Conservation (phyloP, 2,888 invertebrate genomes). For the Conops quadrifasciatus region DNA sequence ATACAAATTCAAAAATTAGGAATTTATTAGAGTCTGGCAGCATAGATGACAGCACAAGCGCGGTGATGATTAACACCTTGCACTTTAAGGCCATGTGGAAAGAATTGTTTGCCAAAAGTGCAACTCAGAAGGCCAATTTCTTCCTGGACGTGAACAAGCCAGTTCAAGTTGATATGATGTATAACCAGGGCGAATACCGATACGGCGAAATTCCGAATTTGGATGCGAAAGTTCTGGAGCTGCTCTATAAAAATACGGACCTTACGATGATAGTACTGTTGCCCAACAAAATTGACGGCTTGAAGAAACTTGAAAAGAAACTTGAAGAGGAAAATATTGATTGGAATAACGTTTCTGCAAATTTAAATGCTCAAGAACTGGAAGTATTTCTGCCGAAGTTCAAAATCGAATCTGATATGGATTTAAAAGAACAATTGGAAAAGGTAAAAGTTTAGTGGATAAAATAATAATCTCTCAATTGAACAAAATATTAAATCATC, state of each 20-base stretch:
- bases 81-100: slow-evolving; percentile 87
- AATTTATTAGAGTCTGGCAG: slow-evolving; percentile 73
- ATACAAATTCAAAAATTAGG: slow-evolving; percentile 84
- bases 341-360: slow-evolving; percentile 59
- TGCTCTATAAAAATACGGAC: slow-evolving; percentile 76
- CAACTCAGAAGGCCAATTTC: slow-evolving; percentile 74
- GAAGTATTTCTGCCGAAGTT: slow-evolving; percentile 78
- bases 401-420: slow-evolving; percentile 78
- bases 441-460: slow-evolving; percentile 67
- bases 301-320: slow-evolving; percentile 71
- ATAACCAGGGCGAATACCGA: slow-evolving; percentile 66
- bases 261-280: slow-evolving; percentile 80
- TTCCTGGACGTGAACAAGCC: slow-evolving; percentile 67
- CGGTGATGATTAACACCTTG: slow-evolving; percentile 85
- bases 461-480: too few relatives aligned
- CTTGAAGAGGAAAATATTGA: slow-evolving; percentile 67
- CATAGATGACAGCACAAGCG: slow-evolving; percentile 69
- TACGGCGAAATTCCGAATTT: slow-evolving; percentile 64
- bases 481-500: too few relatives aligned
- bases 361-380: slow-evolving; percentile 67
- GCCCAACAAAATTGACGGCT: slow-evolving; percentile 74
- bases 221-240: slow-evolving; percentile 72
- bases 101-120: slow-evolving; percentile 70
- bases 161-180: slow-evolving; percentile 74
- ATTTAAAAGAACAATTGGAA: slow-evolving; percentile 69